Evolutionary conservation across 2,888 invertebrate species (phyloP), one percentile per base, ranked within the genome.

Genomic region (Latheticus oryzae): DNA sequence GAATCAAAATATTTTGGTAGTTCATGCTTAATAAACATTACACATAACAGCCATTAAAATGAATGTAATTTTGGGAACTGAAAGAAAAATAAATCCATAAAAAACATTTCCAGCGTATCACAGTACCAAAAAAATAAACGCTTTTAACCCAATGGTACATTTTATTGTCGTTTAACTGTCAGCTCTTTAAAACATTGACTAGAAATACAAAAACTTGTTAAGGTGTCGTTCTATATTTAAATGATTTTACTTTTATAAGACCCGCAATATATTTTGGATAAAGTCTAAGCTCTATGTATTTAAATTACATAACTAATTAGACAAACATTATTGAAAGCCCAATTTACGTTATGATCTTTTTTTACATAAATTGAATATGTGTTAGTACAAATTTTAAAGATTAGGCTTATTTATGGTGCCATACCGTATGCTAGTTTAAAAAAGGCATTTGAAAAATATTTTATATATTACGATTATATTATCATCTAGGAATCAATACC

Each of bases 381-480:
- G 61, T 65, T 66, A 66, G 65, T 66, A 68, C 61, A 65, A 65
- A 66, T 66, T 67, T 61, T 66, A 42, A 59, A 60, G 53, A 65
- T 65, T 58, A 60, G 63, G 59, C 58, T 65, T 65, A 62, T 59
- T 58, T 58, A 53, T 61, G 57, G 51, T 61, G 61, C 60, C 59
- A 59, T 59, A 62, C 54, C 60, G 62, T 64, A 63, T 47, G 55
- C 58, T 62, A 63, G 64, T 64, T 72, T 72, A 71, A 76, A 74
- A 75, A 76, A 74, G 73, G 73, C 73, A 72, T 75, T 58, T 76
- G 74, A 76, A 76, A 76, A 76, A 76, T 76, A 76, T 73, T 68
- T 70, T 64, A 66, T 69, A 67, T 66, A 63, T 63, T 58, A 67
- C 63, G 63, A 66, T 70, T 73, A 71, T 65, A 66, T 58, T 67